Percentiles rank a stretch among this genome's conserved stretches.
Evolutionary conservation across 2,888 invertebrate genomes (phyloP).

Genomic region (Holacanthella duospinosa): DNA sequence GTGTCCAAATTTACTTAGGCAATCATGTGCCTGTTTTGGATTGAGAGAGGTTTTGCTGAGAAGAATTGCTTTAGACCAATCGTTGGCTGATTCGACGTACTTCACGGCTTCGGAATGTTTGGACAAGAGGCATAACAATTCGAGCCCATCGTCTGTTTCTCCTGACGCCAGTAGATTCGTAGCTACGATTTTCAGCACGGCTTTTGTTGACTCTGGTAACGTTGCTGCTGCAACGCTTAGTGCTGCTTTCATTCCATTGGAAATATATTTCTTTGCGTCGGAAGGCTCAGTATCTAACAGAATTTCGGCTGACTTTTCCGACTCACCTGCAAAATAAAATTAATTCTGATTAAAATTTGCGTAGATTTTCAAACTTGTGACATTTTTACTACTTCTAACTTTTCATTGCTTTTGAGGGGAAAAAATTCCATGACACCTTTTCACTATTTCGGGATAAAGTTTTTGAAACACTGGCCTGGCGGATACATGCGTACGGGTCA

Average conservation of each 20-base stretch:
- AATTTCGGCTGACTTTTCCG: constrained; percentile 34
- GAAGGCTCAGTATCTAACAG: constrained; percentile 35
- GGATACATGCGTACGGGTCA: too few species aligned
- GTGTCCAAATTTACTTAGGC: constrained; percentile 34
- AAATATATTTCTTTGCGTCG: constrained; percentile 27
- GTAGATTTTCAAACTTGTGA: too few species aligned
- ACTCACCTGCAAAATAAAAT: constrained; percentile 22
- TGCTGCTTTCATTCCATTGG: constrained; percentile 35
- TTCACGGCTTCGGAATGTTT: constrained; percentile 35
- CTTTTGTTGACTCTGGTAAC: constrained; percentile 34
- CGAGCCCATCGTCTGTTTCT: constrained; percentile 32
- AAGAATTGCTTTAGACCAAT: constrained; percentile 32
- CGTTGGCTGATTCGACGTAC: constrained; percentile 34
- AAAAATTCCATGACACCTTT: too few species aligned
- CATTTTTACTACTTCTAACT: too few species aligned
- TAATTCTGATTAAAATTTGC: too few species aligned
- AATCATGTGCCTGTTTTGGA: constrained; percentile 25
- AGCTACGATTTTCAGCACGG: constrained; percentile 35
- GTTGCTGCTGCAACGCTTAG: constrained; percentile 29
- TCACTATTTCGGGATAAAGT: too few species aligned
- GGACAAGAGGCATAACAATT: constrained; percentile 30
- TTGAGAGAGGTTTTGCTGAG: constrained; percentile 31
- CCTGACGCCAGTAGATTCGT: constrained; percentile 35
- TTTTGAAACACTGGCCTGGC: too few species aligned
- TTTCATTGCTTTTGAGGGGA: too few species aligned